A percentile compares a stretch with the other conserved stretches of the same genome.
Conservation (phyloP, 2,888 invertebrate species). For the Meta bourneti region DNA sequence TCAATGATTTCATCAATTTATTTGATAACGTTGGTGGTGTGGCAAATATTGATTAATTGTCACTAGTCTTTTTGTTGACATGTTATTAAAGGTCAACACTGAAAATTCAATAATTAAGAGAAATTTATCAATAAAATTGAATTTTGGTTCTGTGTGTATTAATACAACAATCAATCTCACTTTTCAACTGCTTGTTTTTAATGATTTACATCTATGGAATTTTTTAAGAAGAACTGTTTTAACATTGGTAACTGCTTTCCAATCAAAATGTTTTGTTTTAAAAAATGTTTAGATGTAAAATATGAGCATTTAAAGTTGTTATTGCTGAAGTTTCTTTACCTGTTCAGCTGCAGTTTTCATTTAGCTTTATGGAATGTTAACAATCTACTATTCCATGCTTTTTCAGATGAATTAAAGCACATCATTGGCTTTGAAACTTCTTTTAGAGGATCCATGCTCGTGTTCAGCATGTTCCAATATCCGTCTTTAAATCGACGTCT, state of each 20-base stretch:
- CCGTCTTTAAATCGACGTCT: constrained; percentile 91
- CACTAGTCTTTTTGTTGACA: too few relatives aligned
- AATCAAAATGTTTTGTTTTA: not conserved
- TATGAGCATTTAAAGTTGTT: not conserved
- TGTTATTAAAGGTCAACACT: too few relatives aligned
- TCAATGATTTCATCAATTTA: too few relatives aligned
- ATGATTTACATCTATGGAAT: too few relatives aligned
- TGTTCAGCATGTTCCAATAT: constrained; percentile 93
- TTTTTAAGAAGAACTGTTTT: not conserved
- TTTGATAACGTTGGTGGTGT: too few relatives aligned
- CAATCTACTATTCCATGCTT: too few relatives aligned
- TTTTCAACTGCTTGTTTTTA: too few relatives aligned
- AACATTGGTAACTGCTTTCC: not conserved
- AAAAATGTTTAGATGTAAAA: not conserved
- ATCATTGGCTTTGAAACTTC: constrained; percentile 94
- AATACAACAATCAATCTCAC: too few relatives aligned
- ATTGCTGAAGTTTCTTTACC: not conserved
- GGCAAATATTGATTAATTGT: too few relatives aligned
- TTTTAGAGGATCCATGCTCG: constrained; percentile 88
- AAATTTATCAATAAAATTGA: too few relatives aligned
- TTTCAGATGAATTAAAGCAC: constrained; percentile 91
- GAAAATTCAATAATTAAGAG: too few relatives aligned
- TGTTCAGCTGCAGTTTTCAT: not conserved
- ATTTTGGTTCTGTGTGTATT: too few relatives aligned
- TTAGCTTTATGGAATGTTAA: not conserved